Evolutionary conservation across 2,888 invertebrate genomes (phyloP).

Genomic region (Ophion slaviceki): DNA sequence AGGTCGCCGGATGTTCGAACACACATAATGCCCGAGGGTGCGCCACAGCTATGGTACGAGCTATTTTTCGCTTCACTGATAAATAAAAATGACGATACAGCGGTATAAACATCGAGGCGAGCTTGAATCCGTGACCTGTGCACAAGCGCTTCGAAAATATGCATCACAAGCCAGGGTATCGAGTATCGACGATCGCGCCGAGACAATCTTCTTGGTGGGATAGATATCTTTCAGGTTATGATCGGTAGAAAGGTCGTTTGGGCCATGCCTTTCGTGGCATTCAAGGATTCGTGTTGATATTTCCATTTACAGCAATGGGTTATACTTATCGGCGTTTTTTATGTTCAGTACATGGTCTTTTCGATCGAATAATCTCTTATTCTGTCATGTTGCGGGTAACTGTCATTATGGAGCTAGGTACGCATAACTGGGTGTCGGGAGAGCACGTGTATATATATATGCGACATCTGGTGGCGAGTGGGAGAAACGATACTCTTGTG

Average conservation of each 20-base stretch:
- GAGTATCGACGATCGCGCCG: not conserved
- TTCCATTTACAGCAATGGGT: no score
- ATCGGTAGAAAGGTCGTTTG: no score
- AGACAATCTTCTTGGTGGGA: no score
- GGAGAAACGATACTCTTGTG: constrained; percentile 10
- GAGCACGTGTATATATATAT: not conserved
- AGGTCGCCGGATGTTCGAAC: constrained; percentile 66
- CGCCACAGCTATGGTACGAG: constrained; percentile 70
- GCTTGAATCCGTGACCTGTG: constrained; percentile 34
- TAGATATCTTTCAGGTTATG: no score
- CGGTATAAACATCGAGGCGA: constrained; percentile 63
- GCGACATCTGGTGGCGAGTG: constrained; percentile 19
- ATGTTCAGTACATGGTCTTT: no score
- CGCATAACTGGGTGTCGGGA: not conserved
- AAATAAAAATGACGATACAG: constrained; percentile 79
- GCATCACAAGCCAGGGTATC: constrained; percentile 28
- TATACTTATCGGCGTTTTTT: no score
- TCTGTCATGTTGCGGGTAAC: no score
- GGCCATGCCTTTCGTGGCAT: no score
- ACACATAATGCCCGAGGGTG: constrained; percentile 74
- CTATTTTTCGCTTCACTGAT: constrained; percentile 83
- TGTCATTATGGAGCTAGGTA: no score
- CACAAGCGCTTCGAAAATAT: constrained; percentile 47
- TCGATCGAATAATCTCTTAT: no score
- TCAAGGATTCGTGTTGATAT: no score